Evolutionary conservation across 2,797 vertebrate species (phyloP), one percentile per base, ranked within the genome.

Genomic region (Pampus argenteus): DNA sequence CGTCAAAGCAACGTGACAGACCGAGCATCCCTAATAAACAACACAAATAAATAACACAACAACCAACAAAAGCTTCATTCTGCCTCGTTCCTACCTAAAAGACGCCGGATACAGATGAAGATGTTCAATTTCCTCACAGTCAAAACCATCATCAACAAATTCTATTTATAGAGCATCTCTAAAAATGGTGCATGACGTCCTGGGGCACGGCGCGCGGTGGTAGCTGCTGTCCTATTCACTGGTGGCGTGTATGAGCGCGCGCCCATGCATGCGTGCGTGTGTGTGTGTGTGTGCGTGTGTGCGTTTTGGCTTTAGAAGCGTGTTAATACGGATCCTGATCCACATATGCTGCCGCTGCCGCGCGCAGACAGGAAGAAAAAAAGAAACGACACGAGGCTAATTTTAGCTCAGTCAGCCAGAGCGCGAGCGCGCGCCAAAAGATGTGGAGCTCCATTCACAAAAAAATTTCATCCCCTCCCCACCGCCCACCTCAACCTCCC

Each of bases 121-220:
- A 51, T 0, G 36, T 25, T 20, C 36, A 42, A 1, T 58, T 66
- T 48, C 60, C 68, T 71, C 52, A 2, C 48, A 22, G 50, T 74
- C 78, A 38, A 38, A 86, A 66, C 56, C 86, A 76, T 85, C 74
- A 82, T 79, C 66, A 64, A 82, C 70, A 45, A 15, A 28, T 52
- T 87, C 89, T 92, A 92, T 92, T 93, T 92, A 81, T 92, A 89
- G 91, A 75, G 50, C 72, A 22, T 81, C 85, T 83, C 88, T 89
- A 90, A 92, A 91, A 92, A 87, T 90, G 88, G 83, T 88, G 90
- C 86, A 87, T 89, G 91, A 92, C 89, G 88, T 92, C 86, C 87
- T 54, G 83, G 84, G 87, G 84, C 82, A 78, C 45, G 71, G 81
- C 66, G 36, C n/a, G 74, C 66, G 52, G 63, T n/a, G 81, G 47